Base-by-base conservation (phyloP, 2,113 vertebrate genomes). In the Hemichromis elongatus region DNA sequence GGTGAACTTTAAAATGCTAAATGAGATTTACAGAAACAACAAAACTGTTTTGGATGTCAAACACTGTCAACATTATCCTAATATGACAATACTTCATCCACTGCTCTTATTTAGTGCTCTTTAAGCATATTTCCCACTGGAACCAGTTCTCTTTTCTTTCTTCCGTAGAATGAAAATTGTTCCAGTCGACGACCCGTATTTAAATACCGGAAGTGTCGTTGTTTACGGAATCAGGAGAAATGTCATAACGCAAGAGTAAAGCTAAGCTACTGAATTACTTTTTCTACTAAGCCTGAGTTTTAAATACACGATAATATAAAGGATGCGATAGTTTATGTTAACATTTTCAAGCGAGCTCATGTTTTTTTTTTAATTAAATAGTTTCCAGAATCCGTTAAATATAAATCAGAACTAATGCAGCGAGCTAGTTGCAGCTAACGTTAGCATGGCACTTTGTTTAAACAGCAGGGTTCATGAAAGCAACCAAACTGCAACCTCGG, bases 211-310 rank as follows among this genome's bases (percentile, higher is more conserved):
- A 94, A 93, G 92, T 88, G 61, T 19, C 2, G 59, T 52, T 94
- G 92, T 92, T 92, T 87, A 92, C 86, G 80, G 90, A 91, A 86
- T 83, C 47, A 5, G 6, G 45, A 75, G 30, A 59, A 59, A n/a
- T 59, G 40, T 57, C n/a, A 40, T 11, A 42, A 42, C 55, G 55
- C n/a, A 42, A n/a, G 2, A 12, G 59, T 28, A 45, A 5, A 68
- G 28, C 37, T 21, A 33, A 84, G 24, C 4, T 10, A 4, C n/a
- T 2, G 1, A 54, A 33, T 63, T 26, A 6, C 8, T n/a, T 47
- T n/a, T 14, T 7, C 7, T 73, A 4, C 35, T 12, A 61, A 28
- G 35, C 0, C 0, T 2, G 2, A 10, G 11, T 3, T 35, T 6
- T 26, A 5, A 40, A 21, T 2, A 37, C 12, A 45, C 21, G 6